Percentiles rank a stretch among this genome's conserved stretches.
phyloP scores from a whole-genome alignment of 2,888 invertebrate species.

The Calliopum simillimum region DNA sequence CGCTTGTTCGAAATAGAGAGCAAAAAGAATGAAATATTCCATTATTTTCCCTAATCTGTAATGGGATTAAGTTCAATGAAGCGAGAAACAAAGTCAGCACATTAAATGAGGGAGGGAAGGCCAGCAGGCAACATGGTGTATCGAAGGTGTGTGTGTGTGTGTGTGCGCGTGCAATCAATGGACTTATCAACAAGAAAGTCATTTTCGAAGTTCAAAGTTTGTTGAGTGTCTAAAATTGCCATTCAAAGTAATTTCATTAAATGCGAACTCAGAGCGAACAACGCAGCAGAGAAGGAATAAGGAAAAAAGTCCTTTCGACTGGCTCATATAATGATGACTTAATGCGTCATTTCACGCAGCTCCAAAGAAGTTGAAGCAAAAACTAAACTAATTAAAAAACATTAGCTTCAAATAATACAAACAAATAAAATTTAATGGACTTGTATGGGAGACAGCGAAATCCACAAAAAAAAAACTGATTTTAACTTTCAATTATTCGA shows the following conservation, averaged over 20 bases:
- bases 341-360: slow-evolving; percentile 13
- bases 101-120: neutral
- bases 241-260: slow-evolving; percentile 21
- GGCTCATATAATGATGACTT: slow-evolving; percentile 14
- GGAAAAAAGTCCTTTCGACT: neutral
- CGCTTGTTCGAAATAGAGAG: neutral
- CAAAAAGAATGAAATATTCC: slow-evolving; percentile 30
- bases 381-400: too few species aligned
- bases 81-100: slow-evolving; percentile 57
- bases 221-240: slow-evolving; percentile 9
- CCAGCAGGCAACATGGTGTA: neutral
- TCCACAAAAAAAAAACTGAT: too few species aligned
- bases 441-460: too few species aligned
- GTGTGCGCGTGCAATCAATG: neutral
- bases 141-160: neutral
- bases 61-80: slow-evolving; percentile 54
- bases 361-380: too few species aligned
- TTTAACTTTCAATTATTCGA: too few species aligned
- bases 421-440: too few species aligned
- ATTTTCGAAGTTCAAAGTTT: neutral
- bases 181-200: neutral
- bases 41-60: slow-evolving; percentile 40
- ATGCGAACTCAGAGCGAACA: neutral
- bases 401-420: too few species aligned
- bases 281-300: too few species aligned